A percentile compares a stretch with the other conserved stretches of the same genome.
phyloP scores from a whole-genome alignment of 2,888 invertebrate genomes.

The Rosalia funebris region DNA sequence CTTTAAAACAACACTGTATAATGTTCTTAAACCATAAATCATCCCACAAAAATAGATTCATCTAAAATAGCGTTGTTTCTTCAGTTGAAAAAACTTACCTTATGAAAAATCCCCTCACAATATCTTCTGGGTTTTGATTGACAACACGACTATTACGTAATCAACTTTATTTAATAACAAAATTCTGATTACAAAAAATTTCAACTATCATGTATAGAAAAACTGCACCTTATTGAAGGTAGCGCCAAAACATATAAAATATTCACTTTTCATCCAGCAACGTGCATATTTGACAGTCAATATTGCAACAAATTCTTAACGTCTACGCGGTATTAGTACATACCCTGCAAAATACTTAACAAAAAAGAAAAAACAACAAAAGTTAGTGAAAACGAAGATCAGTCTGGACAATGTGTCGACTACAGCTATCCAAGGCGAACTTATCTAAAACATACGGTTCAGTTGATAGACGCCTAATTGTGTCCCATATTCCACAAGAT shows the following conservation, averaged over 20 bases:
- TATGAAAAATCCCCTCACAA: no score
- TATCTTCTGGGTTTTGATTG: no score
- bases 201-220: conserved; percentile 47
- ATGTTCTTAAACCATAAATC: no score
- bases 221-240: conserved; percentile 50
- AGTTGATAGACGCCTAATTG: no score
- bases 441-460: no score
- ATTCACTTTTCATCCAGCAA: conserved; percentile 41
- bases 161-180: conserved; percentile 55
- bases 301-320: conserved; percentile 26
- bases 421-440: no score
- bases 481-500: no score
- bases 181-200: conserved; percentile 57
- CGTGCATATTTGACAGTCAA: conserved; percentile 42
- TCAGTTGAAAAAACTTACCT: no score
- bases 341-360: conserved; percentile 19
- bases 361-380: conserved; percentile 8
- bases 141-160: no score
- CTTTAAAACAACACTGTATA: no score
- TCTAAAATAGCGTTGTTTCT: no score
- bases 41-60: no score
- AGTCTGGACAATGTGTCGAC: conserved; percentile 1
- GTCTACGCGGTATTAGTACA: conserved; percentile 16
- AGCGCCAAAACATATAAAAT: conserved; percentile 47
- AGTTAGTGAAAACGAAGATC: background rate